Percentiles rank a stretch among this genome's conserved stretches.
Conservation (phyloP, 2,797 vertebrate species). For the Okamejei kenojei region DNA sequence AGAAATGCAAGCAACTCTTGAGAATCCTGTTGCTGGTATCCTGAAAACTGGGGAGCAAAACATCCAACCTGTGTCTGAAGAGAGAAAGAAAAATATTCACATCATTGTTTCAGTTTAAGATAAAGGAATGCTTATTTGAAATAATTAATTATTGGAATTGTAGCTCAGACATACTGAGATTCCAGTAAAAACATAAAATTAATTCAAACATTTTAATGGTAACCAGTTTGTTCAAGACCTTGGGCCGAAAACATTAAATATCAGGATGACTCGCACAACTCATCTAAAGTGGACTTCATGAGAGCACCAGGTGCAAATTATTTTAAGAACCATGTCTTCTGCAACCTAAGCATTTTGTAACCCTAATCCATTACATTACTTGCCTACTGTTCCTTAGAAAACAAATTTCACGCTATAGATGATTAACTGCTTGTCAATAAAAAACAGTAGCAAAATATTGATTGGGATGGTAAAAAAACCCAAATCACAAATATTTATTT, state of each 20-base stretch:
- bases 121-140: neutral
- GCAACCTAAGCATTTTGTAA: neutral
- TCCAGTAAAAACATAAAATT: neutral
- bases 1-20: slow-evolving; percentile 93
- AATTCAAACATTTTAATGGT: neutral
- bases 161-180: neutral
- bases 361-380: neutral
- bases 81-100: slow-evolving; percentile 42
- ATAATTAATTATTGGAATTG: neutral
- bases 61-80: slow-evolving; percentile 85
- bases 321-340: neutral
- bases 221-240: neutral
- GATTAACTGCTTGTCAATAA: neutral
- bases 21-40: slow-evolving; percentile 95
- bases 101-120: no score
- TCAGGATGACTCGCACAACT: neutral
- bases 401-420: neutral
- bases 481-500: neutral
- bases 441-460: neutral
- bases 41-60: slow-evolving; percentile 94
- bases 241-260: neutral
- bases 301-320: neutral
- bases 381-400: neutral
- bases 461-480: neutral
- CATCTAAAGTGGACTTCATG: neutral